Conservation (phyloP, 2,888 invertebrate genomes). For the Cryptocheilus praepositus region DNA sequence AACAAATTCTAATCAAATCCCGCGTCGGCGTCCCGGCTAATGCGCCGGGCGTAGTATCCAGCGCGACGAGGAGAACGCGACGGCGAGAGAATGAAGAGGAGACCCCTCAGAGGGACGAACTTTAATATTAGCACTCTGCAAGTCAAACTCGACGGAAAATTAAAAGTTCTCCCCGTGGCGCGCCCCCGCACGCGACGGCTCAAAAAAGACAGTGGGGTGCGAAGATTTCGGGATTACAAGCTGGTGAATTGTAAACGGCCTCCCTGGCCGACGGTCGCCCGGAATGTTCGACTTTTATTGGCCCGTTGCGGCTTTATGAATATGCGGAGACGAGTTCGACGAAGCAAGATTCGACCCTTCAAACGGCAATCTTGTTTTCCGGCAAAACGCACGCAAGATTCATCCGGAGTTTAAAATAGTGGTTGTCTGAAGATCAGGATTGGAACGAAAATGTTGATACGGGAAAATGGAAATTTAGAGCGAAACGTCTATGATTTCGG, state of each 20-base stretch:
- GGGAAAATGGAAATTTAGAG: too few species aligned
- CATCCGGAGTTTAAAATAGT: too few species aligned
- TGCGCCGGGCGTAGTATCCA: conserved; percentile 20
- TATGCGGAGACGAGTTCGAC: too few species aligned
- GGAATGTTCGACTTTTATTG: too few species aligned
- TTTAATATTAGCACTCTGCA: conserved; percentile 64
- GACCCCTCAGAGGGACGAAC: conserved; percentile 13
- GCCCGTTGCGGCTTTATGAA: too few species aligned
- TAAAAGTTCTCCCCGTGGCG: conserved; percentile 42
- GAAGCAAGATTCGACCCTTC: too few species aligned
- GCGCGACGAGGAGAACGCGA: conserved; percentile 10
- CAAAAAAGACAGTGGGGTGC: background rate
- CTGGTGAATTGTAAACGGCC: conserved; percentile 9
- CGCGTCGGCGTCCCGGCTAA: conserved; percentile 19
- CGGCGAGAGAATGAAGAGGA: conserved; percentile 1
- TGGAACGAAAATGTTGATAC: too few species aligned
- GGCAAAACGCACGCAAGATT: too few species aligned
- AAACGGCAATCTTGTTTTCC: too few species aligned
- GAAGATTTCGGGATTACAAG: conserved; percentile 13
- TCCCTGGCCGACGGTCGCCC: background rate
- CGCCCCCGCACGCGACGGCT: background rate
- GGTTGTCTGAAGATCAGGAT: too few species aligned
- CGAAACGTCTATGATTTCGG: too few species aligned
- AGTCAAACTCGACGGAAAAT: conserved; percentile 49
- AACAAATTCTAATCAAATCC: conserved; percentile 57